These are phyloP conservation scores for Phymanthus crucifer DNA, from an alignment of 92 coral and sea anemone genomes.

Conservation along the genomic window DNA sequence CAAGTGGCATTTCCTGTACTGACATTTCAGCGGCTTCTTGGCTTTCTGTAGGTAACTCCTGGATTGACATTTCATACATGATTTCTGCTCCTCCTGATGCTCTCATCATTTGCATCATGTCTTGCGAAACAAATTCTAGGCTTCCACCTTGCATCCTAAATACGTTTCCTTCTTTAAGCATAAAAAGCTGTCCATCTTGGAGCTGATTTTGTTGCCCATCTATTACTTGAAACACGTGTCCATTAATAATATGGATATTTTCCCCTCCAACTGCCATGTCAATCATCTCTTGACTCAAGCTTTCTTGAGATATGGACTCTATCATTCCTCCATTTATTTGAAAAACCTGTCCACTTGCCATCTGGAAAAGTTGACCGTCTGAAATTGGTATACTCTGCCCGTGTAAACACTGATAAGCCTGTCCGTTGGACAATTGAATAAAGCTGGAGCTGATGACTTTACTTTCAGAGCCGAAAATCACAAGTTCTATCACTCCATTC, in stretches of 20 bases:
- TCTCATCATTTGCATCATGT: slow-evolving; percentile 25
- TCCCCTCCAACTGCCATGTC: slow-evolving; percentile 18
- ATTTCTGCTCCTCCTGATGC: slow-evolving; percentile 23
- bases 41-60: slow-evolving; percentile 27
- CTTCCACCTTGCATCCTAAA: slow-evolving; percentile 40
- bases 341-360: slow-evolving; percentile 23
- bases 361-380: slow-evolving; percentile 29
- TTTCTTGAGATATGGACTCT: slow-evolving; percentile 22
- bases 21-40: slow-evolving; percentile 20
- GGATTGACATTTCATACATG: slow-evolving; percentile 28
- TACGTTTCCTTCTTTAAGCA: slow-evolving; percentile 1
- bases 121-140: slow-evolving; percentile 29
- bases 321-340: slow-evolving; percentile 20
- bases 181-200: slow-evolving; percentile 22
- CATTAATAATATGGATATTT: slow-evolving; percentile 13
- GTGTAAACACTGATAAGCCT: slow-evolving; percentile 26
- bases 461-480: slow-evolving; percentile 9
- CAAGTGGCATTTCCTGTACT: slow-evolving; percentile 20
- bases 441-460: slow-evolving; percentile 10
- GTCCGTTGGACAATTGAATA: slow-evolving; percentile 27
- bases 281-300: slow-evolving; percentile 32
- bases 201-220: slow-evolving; percentile 24
- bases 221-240: slow-evolving; percentile 8
- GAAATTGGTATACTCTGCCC: slow-evolving; percentile 24
- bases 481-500: slow-evolving; percentile 20